Percentiles rank a stretch among this genome's conserved stretches.
Conservation (phyloP, 2,113 vertebrate genomes). For the Sceloporus undulatus region DNA sequence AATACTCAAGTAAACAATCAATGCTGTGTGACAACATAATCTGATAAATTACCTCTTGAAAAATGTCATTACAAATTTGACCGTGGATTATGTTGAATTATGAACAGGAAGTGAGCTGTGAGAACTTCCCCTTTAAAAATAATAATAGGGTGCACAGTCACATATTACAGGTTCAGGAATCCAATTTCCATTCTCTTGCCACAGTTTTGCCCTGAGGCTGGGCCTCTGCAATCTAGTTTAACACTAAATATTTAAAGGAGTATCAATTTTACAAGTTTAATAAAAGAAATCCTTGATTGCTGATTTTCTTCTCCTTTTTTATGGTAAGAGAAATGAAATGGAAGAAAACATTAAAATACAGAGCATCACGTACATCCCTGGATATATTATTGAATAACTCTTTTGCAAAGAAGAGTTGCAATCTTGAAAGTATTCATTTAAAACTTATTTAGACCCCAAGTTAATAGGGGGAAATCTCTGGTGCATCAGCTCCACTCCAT, state of each 20-base stretch:
- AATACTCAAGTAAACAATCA: not conserved
- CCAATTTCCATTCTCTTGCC: too few species aligned
- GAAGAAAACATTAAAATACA: conserved; percentile 47
- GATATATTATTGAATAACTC: conserved; percentile 41
- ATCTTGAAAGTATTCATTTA: conserved; percentile 14
- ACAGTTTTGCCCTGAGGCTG: not conserved
- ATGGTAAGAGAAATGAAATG: conserved; percentile 41
- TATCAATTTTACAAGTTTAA: conserved; percentile 24
- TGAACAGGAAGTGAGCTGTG: not conserved
- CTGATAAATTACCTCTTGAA: not conserved
- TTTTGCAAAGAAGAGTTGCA: conserved; percentile 28
- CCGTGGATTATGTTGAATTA: not conserved
- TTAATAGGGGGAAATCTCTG: conserved; percentile 3
- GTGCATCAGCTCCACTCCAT: conserved; percentile 28
- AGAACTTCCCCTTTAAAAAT: not conserved
- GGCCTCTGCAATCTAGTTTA: not conserved
- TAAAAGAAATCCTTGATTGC: conserved; percentile 49
- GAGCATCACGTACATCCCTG: conserved; percentile 26
- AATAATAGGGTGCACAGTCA: not conserved
- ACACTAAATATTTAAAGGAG: not conserved
- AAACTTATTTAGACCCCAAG: conserved; percentile 14
- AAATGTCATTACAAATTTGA: not conserved
- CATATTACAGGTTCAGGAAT: not conserved
- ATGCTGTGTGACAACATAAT: not conserved
- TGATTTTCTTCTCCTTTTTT: conserved; percentile 16